Base-by-base conservation (phyloP, 2,797 vertebrate genomes). In the Trichosurus vulpecula region DNA sequence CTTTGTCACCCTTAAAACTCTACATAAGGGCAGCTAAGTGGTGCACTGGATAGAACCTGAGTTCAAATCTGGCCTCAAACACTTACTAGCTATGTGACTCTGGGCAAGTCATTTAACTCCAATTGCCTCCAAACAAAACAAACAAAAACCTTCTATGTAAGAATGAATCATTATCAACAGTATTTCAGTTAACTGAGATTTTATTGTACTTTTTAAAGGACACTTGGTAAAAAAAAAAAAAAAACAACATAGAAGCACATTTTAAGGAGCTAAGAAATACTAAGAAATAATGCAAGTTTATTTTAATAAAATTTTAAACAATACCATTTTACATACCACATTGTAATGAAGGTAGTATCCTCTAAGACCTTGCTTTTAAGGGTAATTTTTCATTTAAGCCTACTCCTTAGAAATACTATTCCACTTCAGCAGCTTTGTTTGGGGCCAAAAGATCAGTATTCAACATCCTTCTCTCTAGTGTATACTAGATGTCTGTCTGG, bases 171-270 rank as follows among this genome's bases (percentile, higher is more conserved):
- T 41, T 89, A 52, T 61, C 35, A 61, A 90, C 93, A 52, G 9
- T 29, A 91, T 91, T 66, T 29, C 90, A 51, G 1, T 81, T 81
- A 94, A 54, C 13, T 51, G 81, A 87, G 61, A 90, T 81, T 89
- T 96, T 53, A 90, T 25, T 92, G 4, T 56, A 94, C 52, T 89
- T 55, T 90, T 51, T 93, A 96, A 93, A 97, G 41, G 57, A 52
- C 11, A 93, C 89, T 87, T 96, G n/a, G 31, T 92, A 81, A 93
- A 95, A 95, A 52, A 93, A 96, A 94, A 94, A 41, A 94, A 52
- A 53, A 11, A 4, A 53, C 29, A 47, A 22, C 54, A 94, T 11
- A 31, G 41, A n/a, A 92, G 29, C 9, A 41, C 5, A 61, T 96
- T 96, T 95, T 92, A 94, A 55, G 58, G 25, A 53, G 25, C 57